Evolutionary conservation across 2,888 invertebrate species (phyloP), one percentile per base, ranked within the genome.

Genomic region (Philopedon plagiatum): DNA sequence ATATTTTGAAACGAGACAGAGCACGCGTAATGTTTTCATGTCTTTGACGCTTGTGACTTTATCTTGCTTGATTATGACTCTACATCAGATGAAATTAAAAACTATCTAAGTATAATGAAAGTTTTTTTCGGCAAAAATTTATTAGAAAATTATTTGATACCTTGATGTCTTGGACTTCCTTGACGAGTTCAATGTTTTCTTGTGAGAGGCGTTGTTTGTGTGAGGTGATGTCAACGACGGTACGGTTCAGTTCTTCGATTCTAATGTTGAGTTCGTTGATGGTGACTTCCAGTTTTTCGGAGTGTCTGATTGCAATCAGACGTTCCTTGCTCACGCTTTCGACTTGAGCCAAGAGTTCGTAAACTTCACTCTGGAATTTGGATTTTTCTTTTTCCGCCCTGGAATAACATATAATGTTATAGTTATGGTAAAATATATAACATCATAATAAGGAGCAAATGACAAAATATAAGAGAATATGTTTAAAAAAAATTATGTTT

Each of bases 331-430:
- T 95, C 82, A 94, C 90, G 80, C 91, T 92, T 87, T 99, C 99
- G 83, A 98, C 93, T 89, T 98, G 97, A 82, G 97, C 92, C 85
- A 98, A 91, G 80, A 99, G 91, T 88, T 98, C 98, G 89, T 98
- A 99, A 77, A 99, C 95, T 89, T 99, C 99, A 84, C 97, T 92
- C 88, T 99, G 97, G 91, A 99, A 96, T 89, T 97, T 97, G 84
- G 94, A 90, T 88, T 98, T 99, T 86, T 99, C 99, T 88, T 99
- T 99, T 88, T 99, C 99, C 86, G 94, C 90, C 89, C 99, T 99
- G 88, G 29, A 86, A 88, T 86, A 57, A 21, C 62, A 54, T 56
- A 34, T 46, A 66, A 46, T 46, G 2, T n/a, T n/a, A n/a, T n/a
- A n/a, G n/a, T n/a, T n/a, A n/a, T n/a, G n/a, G n/a, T n/a, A n/a